Conservation (phyloP, 1,140 invertebrate genomes). For the Papilio polytes region DNA sequence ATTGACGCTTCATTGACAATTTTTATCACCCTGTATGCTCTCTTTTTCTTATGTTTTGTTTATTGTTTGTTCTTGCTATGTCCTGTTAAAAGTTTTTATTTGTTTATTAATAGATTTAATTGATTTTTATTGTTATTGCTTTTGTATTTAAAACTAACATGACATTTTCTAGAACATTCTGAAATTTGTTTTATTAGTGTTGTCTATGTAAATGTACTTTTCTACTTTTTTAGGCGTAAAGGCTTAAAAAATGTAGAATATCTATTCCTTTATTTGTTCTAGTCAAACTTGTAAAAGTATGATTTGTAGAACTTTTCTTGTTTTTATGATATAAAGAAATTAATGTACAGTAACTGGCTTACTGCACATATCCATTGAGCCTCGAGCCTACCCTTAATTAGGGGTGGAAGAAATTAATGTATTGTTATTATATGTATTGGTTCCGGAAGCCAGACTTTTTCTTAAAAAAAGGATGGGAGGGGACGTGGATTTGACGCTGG, state of each 20-base stretch:
- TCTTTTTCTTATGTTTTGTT: neutral
- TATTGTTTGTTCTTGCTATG: neutral
- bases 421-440: no score
- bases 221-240: constrained; percentile 2
- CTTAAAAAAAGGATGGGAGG: no score
- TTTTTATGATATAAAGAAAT: neutral
- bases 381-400: no score
- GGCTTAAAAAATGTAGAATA: neutral
- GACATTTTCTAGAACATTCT: neutral
- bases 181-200: neutral
- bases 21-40: constrained; percentile 31
- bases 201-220: neutral
- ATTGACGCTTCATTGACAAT: constrained; percentile 30
- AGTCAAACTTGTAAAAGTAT: neutral
- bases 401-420: no score
- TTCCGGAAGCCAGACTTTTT: no score
- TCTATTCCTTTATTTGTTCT: neutral
- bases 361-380: no score
- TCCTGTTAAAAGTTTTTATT: neutral
- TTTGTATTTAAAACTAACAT: neutral
- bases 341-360: no score
- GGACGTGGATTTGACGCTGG: no score
- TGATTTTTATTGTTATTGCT: neutral
- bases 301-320: neutral
- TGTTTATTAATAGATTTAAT: no score